Percentiles rank a stretch among this genome's conserved stretches.
phyloP scores from a whole-genome alignment of 2,888 invertebrate genomes.

The Tiphia femorata region DNA sequence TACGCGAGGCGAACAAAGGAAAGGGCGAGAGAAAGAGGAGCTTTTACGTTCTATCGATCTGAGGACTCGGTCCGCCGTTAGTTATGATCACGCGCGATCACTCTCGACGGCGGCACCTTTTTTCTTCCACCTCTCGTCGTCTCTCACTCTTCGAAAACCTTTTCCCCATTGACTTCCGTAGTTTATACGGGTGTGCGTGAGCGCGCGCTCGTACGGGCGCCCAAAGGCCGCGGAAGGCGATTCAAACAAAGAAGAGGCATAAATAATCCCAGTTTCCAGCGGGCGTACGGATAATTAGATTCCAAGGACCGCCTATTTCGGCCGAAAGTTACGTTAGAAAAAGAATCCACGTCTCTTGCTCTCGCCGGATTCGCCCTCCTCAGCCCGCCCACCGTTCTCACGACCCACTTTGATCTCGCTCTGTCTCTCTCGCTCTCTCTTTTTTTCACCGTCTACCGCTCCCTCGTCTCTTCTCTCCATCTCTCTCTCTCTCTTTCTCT shows the following conservation, averaged over 20 bases:
- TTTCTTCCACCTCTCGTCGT: not conserved
- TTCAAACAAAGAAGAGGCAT: conserved; percentile 53
- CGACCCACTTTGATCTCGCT: conserved; percentile 38
- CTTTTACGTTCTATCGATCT: not conserved
- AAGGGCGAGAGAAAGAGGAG: not conserved
- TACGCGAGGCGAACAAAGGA: conserved; percentile 16
- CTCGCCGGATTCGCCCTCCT: conserved; percentile 15
- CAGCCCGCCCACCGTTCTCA: conserved; percentile 19
- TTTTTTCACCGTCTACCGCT: conserved; percentile 5
- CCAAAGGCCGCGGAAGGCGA: conserved; percentile 21
- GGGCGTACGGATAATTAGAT: conserved; percentile 57
- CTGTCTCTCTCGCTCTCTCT: conserved; percentile 5
- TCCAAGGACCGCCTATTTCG: conserved; percentile 55
- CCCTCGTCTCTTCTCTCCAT: conserved; percentile 12
- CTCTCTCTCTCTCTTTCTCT: conserved; percentile 18
- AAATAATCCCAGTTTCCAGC: conserved; percentile 55
- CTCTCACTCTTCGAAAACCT: not conserved
- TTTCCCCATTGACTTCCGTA: no score
- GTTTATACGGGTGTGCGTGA: no score
- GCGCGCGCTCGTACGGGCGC: no score
- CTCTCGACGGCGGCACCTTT: not conserved
- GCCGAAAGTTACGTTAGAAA: conserved; percentile 49
- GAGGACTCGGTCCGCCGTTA: not conserved
- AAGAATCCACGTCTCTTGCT: conserved; percentile 43
- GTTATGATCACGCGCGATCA: not conserved